Base-by-base conservation (phyloP, 37 sponge, comb jelly and placozoan species). In the Trichoplax adhaerens region DNA sequence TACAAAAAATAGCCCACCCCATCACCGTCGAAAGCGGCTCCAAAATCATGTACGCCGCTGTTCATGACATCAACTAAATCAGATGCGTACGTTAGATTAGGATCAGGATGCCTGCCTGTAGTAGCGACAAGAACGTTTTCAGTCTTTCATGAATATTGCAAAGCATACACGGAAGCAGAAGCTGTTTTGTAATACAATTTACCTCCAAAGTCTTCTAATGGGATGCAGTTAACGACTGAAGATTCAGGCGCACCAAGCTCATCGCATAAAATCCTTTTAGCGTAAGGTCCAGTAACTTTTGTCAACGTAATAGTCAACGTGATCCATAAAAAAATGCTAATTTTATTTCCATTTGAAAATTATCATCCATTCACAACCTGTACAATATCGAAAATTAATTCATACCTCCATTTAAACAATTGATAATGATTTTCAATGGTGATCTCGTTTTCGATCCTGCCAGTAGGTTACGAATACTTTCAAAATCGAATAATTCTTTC, bases 71-170 rank as follows among this genome's bases (percentile, higher is more conserved):
- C 50, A 10, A 75, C 77, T 4, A 75, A 47, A 10, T 74, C 74
- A 3, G 74, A 67, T 5, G 77, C 77, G 54, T 75, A 75, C 3
- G 64, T 58, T 47, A 75, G 48, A 69, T 75, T 75, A 71, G 77
- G 77, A 29, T 75, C 77, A 6, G 77, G 77, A 46, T 75, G 77
- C 3, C 50, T 3, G 3, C 77, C 77, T 46, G 52, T 58, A 49
- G 56, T 72, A 55, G 54, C 69, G 6, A 53, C 53, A 3, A 75
- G 70, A 29, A 29, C 29, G 29, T 29, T 29, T 29, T 29, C 29
- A 29, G 29, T 29, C 29, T 29, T 29, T 29, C 29, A 29, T 29
- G 29, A 29, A 29, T 29, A 29, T 29, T 29, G 29, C 29, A 29
- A 29, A 29, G 29, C 29, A 29, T 29, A 29, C 29, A 29, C 29